A percentile compares a stretch with the other conserved stretches of the same genome.
Evolutionary conservation across 2,797 vertebrate species (phyloP).

Genomic region (Lepidocolaptes lacrymiger): DNA sequence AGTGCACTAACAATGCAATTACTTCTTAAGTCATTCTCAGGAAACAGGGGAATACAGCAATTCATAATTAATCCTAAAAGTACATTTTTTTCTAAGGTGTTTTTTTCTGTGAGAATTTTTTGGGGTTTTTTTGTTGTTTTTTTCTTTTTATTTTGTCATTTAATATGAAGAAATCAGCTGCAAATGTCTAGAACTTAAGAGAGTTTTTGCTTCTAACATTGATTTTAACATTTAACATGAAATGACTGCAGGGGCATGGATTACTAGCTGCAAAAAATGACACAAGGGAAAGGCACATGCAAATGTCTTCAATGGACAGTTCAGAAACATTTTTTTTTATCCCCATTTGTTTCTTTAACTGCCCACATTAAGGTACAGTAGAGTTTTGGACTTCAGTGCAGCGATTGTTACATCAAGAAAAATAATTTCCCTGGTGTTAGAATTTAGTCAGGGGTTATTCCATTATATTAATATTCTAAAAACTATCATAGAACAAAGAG

Average conservation of each 20-base stretch:
- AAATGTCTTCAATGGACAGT: slow-evolving; percentile 56
- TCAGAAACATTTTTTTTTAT: slow-evolving; percentile 50
- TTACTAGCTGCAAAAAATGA: slow-evolving; percentile 38
- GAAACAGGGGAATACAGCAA: not conserved
- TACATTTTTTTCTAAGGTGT: not conserved
- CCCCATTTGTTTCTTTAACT: slow-evolving; percentile 59
- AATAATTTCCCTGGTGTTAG: slow-evolving; percentile 38
- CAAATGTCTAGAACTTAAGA: slow-evolving; percentile 15
- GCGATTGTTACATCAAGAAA: slow-evolving; percentile 21
- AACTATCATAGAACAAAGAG: slow-evolving; percentile 18
- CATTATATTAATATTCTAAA: slow-evolving; percentile 3
- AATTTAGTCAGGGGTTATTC: slow-evolving; percentile 45
- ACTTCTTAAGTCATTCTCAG: slow-evolving; percentile 9
- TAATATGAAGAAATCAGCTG: slow-evolving; percentile 21
- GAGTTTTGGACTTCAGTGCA: slow-evolving; percentile 54
- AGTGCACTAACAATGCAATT: slow-evolving; percentile 11
- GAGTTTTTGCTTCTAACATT: slow-evolving; percentile 12
- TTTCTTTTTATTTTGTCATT: not conserved
- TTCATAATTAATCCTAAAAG: slow-evolving; percentile 31
- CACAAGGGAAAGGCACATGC: slow-evolving; percentile 64
- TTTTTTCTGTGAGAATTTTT: not conserved
- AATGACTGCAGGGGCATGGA: slow-evolving; percentile 1
- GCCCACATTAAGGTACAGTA: slow-evolving; percentile 43
- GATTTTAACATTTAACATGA: slow-evolving; percentile 54
- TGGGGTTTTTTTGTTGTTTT: not conserved